A percentile compares a stretch with the other conserved stretches of the same genome.
phyloP scores from a whole-genome alignment of 2,113 vertebrate genomes.

The Lophotis ruficrista region DNA sequence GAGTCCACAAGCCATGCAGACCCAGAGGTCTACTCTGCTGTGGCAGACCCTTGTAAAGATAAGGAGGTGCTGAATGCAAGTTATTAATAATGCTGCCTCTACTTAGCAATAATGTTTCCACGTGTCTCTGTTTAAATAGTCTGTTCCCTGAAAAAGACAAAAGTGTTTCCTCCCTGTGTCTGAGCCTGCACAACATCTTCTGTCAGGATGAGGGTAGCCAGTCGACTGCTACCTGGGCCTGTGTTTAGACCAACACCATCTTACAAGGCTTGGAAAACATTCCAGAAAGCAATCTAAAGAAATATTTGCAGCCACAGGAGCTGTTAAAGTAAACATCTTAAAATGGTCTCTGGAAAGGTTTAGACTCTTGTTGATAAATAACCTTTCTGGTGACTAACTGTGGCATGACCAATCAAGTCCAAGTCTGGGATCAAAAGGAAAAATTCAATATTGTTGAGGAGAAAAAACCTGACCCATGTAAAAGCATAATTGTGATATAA shows the following conservation, averaged over 20 bases:
- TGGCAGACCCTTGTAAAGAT: not conserved
- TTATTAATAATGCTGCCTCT: not conserved
- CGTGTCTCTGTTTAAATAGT: not conserved
- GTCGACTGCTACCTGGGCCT: not conserved
- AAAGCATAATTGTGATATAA: not conserved
- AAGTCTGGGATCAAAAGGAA: not conserved
- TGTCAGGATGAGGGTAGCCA: not conserved
- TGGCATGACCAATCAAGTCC: not conserved
- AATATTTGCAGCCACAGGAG: not conserved
- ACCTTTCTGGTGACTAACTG: not conserved
- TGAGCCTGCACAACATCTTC: not conserved
- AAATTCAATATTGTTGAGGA: not conserved
- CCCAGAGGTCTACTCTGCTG: not conserved
- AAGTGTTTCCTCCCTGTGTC: not conserved
- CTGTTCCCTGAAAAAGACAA: not conserved
- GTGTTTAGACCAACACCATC: not conserved
- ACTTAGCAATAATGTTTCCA: not conserved
- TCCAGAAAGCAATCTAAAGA: not conserved
- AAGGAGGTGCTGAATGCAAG: not conserved
- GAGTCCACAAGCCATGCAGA: not conserved
- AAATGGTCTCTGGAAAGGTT: not conserved
- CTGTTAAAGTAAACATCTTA: not conserved
- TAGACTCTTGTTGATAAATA: not conserved
- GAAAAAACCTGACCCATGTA: accelerated
- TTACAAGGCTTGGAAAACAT: not conserved